A percentile compares a stretch with the other conserved stretches of the same genome.
Evolutionary conservation across 2,888 invertebrate species (phyloP).

Genomic region (Eucriotettix oculatus): DNA sequence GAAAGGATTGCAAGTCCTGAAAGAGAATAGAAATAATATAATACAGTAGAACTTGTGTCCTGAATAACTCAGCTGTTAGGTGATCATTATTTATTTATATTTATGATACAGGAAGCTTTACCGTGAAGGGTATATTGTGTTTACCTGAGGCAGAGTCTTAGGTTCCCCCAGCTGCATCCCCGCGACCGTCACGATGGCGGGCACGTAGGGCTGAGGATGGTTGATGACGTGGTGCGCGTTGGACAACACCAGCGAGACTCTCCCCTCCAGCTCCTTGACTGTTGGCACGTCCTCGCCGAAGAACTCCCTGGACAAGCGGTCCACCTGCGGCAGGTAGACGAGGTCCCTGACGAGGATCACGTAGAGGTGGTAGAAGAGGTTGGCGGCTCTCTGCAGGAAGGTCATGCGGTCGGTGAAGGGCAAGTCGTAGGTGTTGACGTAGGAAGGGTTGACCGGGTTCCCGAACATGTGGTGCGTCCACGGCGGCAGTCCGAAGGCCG

Average conservation of each 20-base stretch:
- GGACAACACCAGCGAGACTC: constrained; percentile 24
- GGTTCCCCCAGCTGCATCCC: constrained; percentile 25
- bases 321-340: constrained; percentile 1
- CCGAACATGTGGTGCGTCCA: constrained; percentile 4
- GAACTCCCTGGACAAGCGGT: constrained; percentile 7
- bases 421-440: constrained; percentile 3
- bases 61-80: too few species aligned
- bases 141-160: constrained; percentile 26
- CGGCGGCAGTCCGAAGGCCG: constrained; percentile 6
- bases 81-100: too few species aligned
- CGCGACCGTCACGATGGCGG: constrained; percentile 25
- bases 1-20: too few species aligned
- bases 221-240: constrained; percentile 22
- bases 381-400: constrained; percentile 8
- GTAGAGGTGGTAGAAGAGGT: constrained; percentile 4
- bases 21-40: too few species aligned
- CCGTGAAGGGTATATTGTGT: too few species aligned
- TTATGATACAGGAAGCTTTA: too few species aligned
- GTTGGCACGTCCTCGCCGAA: constrained; percentile 14
- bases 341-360: not conserved
- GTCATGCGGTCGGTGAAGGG: constrained; percentile 9
- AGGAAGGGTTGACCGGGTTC: constrained; percentile 8
- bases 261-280: constrained; percentile 29
- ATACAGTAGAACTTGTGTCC: too few species aligned
- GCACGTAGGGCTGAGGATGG: constrained; percentile 24